Base-by-base conservation (phyloP, 1,140 invertebrate genomes). In the Solen grandis region DNA sequence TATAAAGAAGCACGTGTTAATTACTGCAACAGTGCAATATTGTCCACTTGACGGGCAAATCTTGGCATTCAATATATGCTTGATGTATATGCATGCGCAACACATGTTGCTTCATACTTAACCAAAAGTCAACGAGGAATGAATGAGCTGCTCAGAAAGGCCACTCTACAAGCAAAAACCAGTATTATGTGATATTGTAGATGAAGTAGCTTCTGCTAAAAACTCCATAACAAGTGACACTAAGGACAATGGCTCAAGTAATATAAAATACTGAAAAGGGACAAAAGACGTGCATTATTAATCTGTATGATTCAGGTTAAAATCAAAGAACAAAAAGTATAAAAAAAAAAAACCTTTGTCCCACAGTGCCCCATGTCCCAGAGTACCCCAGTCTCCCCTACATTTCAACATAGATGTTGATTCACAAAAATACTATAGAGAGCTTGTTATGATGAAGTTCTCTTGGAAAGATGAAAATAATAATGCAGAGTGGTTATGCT, bases 1-100 rank as follows among this genome's bases (percentile, higher is more conserved):
- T 29, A 35, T 19, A 35, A 19, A 59, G 84, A 83, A 74, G 66
- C 54, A n/a, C n/a, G 70, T 36, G 55, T 83, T 0, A 85, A 85
- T 27, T 63, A 60, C n/a, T 83, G 83, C 69, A 72, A 72, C 25
- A 8, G 5, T 4, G 1, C 69, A 31, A 14, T 35, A 8, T 38
- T 72, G 25, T 19, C 1, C 13, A 33, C 52, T 14, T 86, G 85
- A 79, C 27, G 72, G 55, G 85, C 82, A 76, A 86, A 86, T 65
- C 36, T 74, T 33, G 73, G 83, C 41, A 65, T 87, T 25, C 84
- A 87, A 36, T 84, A 81, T 63, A 57, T 87, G 16, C 29, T 85
- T 4, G 84, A 86, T 82, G 63, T 60, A 27, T 87, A 86, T 72
- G 78, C 80, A 13, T 84, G 84, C 76, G 84, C 73, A 25, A 36